Evolutionary conservation across 2,113 vertebrate genomes (phyloP).

Genomic region (Rhinoderma darwinii): DNA sequence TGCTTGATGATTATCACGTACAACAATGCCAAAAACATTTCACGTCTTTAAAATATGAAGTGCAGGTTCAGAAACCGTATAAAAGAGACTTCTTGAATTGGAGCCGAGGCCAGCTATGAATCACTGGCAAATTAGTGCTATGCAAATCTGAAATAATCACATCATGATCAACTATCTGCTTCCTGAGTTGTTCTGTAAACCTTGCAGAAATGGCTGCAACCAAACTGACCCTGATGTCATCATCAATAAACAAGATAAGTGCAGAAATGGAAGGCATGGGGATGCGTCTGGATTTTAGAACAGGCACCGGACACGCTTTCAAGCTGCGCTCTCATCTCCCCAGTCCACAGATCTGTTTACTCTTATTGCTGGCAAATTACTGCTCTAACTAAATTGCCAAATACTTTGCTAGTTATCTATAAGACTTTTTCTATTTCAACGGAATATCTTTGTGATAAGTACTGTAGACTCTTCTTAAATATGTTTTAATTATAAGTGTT

Average conservation of each 20-base stretch:
- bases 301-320: neutral
- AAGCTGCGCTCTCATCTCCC: neutral
- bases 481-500: neutral
- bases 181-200: conserved; percentile 38
- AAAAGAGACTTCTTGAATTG: conserved; percentile 40
- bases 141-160: conserved; percentile 53
- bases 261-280: conserved; percentile 14
- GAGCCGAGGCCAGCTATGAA: conserved; percentile 43
- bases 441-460: neutral
- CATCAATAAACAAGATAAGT: conserved; percentile 31
- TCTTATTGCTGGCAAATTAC: neutral
- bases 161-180: conserved; percentile 41
- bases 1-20: conserved; percentile 42
- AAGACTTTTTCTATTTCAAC: neutral
- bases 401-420: neutral
- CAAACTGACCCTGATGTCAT: conserved; percentile 42
- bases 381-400: neutral
- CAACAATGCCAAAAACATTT: conserved; percentile 54
- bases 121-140: conserved; percentile 39
- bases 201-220: conserved; percentile 32
- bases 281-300: conserved; percentile 26
- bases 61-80: conserved; percentile 47
- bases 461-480: neutral
- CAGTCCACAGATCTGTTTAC: conserved; percentile 22
- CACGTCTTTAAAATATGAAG: conserved; percentile 49